phyloP scores from a whole-genome alignment of 37 sponge, comb jelly and placozoan species.

The Hexactinellida sp. region DNA sequence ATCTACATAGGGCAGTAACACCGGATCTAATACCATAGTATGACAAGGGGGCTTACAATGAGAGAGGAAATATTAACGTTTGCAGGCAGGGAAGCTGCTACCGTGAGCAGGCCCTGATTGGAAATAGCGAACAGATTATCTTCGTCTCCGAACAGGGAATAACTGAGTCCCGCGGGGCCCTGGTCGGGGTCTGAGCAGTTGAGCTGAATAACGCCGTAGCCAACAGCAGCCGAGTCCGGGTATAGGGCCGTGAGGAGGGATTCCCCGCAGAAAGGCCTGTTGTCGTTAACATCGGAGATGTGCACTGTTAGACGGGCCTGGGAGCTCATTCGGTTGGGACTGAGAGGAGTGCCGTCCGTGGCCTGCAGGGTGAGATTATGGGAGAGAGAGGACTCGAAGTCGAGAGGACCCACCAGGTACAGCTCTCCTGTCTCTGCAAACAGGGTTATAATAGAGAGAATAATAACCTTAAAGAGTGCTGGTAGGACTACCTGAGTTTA shows the following conservation, averaged over 20 bases:
- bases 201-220: neutral
- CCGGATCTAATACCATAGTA: neutral
- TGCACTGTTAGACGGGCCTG: neutral
- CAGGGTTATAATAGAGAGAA: neutral
- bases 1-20: neutral
- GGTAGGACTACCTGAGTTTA: neutral
- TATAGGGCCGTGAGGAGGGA: neutral
- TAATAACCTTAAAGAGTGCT: neutral
- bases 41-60: neutral
- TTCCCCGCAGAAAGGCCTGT: neutral
- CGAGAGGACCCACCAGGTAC: neutral
- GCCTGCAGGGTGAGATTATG: neutral
- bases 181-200: neutral
- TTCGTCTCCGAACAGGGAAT: neutral
- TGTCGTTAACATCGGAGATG: neutral
- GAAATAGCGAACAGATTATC: neutral
- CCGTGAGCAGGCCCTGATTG: neutral
- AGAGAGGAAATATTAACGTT: neutral
- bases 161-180: neutral
- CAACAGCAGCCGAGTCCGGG: neutral
- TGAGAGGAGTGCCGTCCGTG: neutral
- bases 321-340: neutral
- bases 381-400: neutral
- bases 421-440: neutral
- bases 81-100: neutral